Evolutionary conservation across 1,140 invertebrate species (phyloP), one percentile per base, ranked within the genome.

Genomic region (Drosophila murphyi): DNA sequence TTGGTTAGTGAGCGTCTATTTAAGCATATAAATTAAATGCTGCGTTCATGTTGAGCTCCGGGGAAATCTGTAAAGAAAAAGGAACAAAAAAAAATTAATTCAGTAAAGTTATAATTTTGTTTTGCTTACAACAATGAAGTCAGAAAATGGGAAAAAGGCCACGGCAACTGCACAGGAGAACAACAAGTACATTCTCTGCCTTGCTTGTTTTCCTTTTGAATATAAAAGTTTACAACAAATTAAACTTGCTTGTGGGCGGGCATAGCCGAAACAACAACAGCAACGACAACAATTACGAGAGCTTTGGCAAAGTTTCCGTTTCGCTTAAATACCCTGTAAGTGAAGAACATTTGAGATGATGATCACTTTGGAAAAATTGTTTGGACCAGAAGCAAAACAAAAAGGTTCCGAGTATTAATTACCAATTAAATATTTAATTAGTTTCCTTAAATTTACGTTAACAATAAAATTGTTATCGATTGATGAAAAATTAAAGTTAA

Each of bases 201-300:
- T 72, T 88, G 67, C 69, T 76, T 89, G 78, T 79, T 68, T 55
- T 55, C 68, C 48, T 71, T 80, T 47, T 78, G 65, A 72, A 83
- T 69, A 63, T 72, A 65, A 80, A 80, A 89, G 85, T 85, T 89
- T 76, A 89, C 78, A 89, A 89, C 85, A 89, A 89, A 89, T 89
- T 89, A 89, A 89, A 89, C 80, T 88, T 89, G 85, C 80, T 81
- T 88, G 80, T 78, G 73, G 72, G 70, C 76, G 73, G 72, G 70
- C 76, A 78, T 48, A 88, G 72, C 63, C 68, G 55, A 60, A 50
- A 63, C 51, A 74, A 56, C 34, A 62, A 72, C 43, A 45, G 41
- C 10, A 57, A 48, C 65, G 67, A 62, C 60, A 87, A 76, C 72
- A 69, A 69, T 51, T 32, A 37, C 28, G 32, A 35, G 63, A 69